These are phyloP conservation scores for Megatriorchis doriae DNA, from an alignment of 2,113 vertebrate genomes.

Conservation along the genomic window DNA sequence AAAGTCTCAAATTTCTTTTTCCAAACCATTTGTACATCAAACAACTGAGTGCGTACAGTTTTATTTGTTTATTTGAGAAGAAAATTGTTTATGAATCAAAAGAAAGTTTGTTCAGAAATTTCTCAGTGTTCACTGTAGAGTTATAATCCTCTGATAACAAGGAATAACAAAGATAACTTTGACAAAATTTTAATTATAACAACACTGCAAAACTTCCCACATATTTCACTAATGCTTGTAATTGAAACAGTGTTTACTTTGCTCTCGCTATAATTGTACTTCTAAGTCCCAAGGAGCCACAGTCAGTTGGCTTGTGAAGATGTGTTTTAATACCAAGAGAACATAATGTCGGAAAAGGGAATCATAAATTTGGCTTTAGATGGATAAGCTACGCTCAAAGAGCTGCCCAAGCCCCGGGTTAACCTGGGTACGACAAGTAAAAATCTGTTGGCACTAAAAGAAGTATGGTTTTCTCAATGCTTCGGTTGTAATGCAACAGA, in stretches of 20 bases:
- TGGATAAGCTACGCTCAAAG: neutral
- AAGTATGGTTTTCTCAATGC: neutral
- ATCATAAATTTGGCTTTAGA: neutral
- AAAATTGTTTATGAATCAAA: neutral
- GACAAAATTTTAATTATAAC: conserved; percentile 8
- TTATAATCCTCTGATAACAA: neutral
- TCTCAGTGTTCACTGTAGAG: neutral
- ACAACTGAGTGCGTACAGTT: neutral
- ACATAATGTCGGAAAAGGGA: neutral
- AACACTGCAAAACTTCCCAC: neutral
- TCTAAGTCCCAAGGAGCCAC: neutral
- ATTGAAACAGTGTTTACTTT: conserved; percentile 29
- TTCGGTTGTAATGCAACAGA: neutral
- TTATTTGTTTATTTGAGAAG: neutral
- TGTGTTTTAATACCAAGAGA: neutral
- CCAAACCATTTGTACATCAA: neutral
- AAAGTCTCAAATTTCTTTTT: neutral
- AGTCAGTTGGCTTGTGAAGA: neutral
- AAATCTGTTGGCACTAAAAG: neutral
- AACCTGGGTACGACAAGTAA: neutral
- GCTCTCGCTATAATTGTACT: neutral
- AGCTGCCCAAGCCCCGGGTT: neutral
- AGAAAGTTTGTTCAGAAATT: neutral
- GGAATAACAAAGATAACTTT: neutral
- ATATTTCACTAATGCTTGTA: neutral